phyloP scores from a whole-genome alignment of 1,140 invertebrate species.

The Drosophila ogumai region DNA sequence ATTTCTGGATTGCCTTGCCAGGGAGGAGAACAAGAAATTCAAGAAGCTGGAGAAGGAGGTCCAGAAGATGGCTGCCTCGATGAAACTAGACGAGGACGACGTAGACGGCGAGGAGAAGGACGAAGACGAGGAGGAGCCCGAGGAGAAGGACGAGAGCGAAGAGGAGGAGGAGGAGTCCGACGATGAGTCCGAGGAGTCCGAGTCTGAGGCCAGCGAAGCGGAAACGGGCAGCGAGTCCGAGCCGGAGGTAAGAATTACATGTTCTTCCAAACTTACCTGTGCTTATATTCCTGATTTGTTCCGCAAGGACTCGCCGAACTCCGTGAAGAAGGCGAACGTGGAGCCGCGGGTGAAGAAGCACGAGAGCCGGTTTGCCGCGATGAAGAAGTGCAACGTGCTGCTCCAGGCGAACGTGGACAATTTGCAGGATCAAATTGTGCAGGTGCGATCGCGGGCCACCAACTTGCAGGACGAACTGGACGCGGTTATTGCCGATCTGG shows the following conservation, averaged over 20 bases:
- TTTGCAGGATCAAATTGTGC: conserved; percentile 92
- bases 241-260: conserved; percentile 85
- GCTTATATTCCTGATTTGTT: neutral
- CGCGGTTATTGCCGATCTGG: conserved; percentile 86
- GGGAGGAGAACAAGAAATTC: conserved; percentile 91
- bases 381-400: conserved; percentile 94
- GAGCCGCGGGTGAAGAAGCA: conserved; percentile 88
- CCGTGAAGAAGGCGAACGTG: conserved; percentile 89
- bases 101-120: conserved; percentile 88
- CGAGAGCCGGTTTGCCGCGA: conserved; percentile 90
- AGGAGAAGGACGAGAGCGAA: conserved; percentile 86
- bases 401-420: conserved; percentile 94
- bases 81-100: conserved; percentile 92
- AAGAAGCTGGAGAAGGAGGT: conserved; percentile 93
- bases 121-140: conserved; percentile 88
- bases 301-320: conserved; percentile 87
- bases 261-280: conserved; percentile 63
- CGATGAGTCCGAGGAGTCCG: conserved; percentile 88
- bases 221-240: conserved; percentile 89
- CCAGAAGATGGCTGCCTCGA: conserved; percentile 94
- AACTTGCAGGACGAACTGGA: conserved; percentile 92
- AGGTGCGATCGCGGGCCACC: conserved; percentile 91
- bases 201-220: conserved; percentile 87
- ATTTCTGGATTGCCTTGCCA: conserved; percentile 51
- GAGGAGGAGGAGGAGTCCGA: conserved; percentile 88